Evolutionary conservation across 2,113 vertebrate genomes (phyloP).

Genomic region (Vulpes ferrilata): DNA sequence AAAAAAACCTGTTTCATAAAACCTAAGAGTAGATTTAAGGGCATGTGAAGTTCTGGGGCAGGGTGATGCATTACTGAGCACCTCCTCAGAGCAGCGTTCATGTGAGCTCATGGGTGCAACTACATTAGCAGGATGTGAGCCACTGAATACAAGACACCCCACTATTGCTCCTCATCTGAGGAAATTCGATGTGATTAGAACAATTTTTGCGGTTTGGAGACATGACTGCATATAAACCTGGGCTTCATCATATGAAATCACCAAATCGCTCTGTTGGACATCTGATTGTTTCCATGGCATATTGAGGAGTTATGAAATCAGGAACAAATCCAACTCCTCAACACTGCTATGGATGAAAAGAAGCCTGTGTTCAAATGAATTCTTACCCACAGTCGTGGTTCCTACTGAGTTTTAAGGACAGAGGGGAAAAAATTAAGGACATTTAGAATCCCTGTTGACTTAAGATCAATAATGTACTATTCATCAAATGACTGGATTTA

Average conservation of each 20-base stretch:
- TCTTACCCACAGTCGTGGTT: neutral
- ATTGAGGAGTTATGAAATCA: conserved; percentile 66
- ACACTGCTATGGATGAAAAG: conserved; percentile 34
- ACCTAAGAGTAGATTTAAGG: neutral
- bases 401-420: conserved; percentile 34
- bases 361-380: conserved; percentile 14
- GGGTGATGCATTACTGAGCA: neutral
- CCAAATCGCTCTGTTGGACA: neutral
- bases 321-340: conserved; percentile 58
- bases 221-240: neutral
- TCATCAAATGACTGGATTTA: neutral
- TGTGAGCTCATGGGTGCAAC: rapidly evolving
- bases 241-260: conserved; percentile 16
- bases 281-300: conserved; percentile 59
- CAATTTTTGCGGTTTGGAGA: neutral
- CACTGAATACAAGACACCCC: neutral
- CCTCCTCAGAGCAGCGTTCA: neutral
- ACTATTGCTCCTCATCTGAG: neutral
- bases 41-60: neutral
- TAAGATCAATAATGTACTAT: neutral
- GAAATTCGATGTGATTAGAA: neutral
- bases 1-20: conserved; percentile 30
- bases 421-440: neutral
- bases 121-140: neutral
- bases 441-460: neutral